Base-by-base conservation (phyloP, 2,888 invertebrate genomes). In the Campoplex capitator region DNA sequence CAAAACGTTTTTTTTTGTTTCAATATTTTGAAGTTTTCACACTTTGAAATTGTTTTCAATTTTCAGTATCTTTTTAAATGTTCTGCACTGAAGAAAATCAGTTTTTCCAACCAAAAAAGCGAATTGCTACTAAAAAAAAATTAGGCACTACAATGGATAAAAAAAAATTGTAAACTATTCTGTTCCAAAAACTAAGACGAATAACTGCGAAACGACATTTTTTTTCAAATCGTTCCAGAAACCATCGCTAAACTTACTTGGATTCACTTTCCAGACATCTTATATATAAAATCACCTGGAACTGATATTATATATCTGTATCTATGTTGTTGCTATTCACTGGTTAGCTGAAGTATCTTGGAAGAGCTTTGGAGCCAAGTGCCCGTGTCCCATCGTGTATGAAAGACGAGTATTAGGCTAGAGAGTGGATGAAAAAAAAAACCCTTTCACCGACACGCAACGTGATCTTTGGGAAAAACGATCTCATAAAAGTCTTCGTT, bases 381-480 rank as follows among this genome's bases (percentile, higher is more conserved):
- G 38, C 38, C 56, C 74, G 56, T 56, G 74, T 74, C 74, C 38
- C 42, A 56, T 74, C 16, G 35, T 16, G 38, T 38, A 74, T 56
- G 38, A 28, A 42, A n/a, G 45, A 56, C 13, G 45, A 75, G 58
- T 3, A 70, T 28, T 45, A 45, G 45, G 58, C 42, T 13, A 32
- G 51, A 65, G 13, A 77, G 51, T 42, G 11, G 42, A 68, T 42
- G 58, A 56, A 38, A 56, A 75, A 75, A 75, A 48, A 16, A 23
- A 45, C 18, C 16, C 62, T 62, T 13, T 13, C 18, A n/a, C 18
- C 45, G 4, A 51, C 54, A 51, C 48, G 48, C 32, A n/a, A 77
- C 48, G 65, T 51, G 51, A 77, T 77, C 77, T 77, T 67, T 65
- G 23, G 38, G 32, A 51, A 67, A 38, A 51, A 77, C 75, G 51